These are phyloP conservation scores for Tychaedon coryphoeus DNA, from an alignment of 2,113 vertebrate genomes.

Conservation along the genomic window DNA sequence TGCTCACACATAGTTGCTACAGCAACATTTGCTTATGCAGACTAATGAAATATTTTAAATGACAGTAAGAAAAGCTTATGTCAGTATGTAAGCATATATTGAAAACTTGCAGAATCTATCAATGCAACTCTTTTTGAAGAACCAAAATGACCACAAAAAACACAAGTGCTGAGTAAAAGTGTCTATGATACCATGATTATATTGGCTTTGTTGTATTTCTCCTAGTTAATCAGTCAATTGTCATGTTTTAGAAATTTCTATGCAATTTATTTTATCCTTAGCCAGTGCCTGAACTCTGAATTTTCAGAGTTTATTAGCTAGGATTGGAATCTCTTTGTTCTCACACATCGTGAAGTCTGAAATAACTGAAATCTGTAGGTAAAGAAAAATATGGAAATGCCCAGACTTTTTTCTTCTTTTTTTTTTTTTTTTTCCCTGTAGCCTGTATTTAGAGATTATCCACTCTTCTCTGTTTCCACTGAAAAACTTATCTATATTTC, in stretches of 20 bases:
- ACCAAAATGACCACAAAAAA: background rate
- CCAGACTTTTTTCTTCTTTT: background rate
- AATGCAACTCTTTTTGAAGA: background rate
- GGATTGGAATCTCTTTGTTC: background rate
- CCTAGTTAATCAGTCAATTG: background rate
- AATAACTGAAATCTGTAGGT: background rate
- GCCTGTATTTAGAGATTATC: background rate
- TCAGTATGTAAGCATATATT: background rate
- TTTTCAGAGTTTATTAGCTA: background rate
- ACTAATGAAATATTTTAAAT: background rate
- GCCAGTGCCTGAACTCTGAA: background rate
- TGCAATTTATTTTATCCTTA: background rate
- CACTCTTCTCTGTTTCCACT: background rate
- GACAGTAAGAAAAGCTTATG: background rate
- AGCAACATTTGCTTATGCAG: background rate
- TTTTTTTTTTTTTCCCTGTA: background rate
- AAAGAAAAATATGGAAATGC: background rate
- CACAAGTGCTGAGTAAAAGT: background rate
- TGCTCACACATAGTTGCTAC: background rate
- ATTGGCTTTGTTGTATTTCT: background rate
- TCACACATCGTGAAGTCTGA: accelerated
- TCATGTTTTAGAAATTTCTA: background rate
- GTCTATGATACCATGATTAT: accelerated
- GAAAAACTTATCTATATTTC: background rate
- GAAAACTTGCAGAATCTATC: background rate